phyloP scores from a whole-genome alignment of 2,888 invertebrate genomes.

The Pseudanteris insignis region DNA sequence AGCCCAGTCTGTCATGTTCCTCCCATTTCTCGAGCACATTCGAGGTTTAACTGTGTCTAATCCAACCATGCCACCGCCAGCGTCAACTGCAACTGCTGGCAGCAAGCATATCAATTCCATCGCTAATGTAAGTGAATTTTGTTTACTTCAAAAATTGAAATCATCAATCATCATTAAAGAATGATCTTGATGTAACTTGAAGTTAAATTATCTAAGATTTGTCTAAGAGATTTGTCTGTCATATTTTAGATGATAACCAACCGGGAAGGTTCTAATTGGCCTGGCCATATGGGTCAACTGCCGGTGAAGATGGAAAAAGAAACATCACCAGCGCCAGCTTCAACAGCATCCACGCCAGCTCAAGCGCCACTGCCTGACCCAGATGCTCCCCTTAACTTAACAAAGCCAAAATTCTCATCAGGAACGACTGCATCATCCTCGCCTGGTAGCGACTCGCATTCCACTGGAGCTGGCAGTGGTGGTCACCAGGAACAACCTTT shows the following conservation, averaged over 20 bases:
- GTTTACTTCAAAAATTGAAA: not conserved
- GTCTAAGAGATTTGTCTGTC: no score
- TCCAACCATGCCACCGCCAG: constrained; percentile 58
- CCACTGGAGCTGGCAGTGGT: constrained; percentile 63
- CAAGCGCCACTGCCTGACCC: constrained; percentile 70
- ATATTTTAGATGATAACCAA: constrained; percentile 69
- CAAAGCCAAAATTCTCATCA: constrained; percentile 78
- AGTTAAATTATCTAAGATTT: no score
- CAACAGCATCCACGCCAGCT: constrained; percentile 61
- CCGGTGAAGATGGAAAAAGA: constrained; percentile 56
- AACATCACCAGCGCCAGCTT: constrained; percentile 62
- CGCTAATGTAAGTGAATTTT: constrained; percentile 55
- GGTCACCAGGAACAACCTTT: constrained; percentile 69
- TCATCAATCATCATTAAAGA: not conserved
- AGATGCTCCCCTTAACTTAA: constrained; percentile 87
- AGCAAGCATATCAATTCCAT: constrained; percentile 66
- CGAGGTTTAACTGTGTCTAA: constrained; percentile 59
- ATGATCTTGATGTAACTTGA: not conserved
- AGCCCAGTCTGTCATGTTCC: constrained; percentile 74
- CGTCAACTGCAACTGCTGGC: constrained; percentile 60
- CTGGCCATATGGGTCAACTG: constrained; percentile 76
- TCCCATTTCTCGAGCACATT: constrained; percentile 73
- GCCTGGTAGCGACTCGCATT: constrained; percentile 69
- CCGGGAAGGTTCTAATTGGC: constrained; percentile 71
- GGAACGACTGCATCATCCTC: constrained; percentile 64